These are phyloP conservation scores for Trachelus iudaicus DNA, from an alignment of 2,888 invertebrate genomes.

Conservation along the genomic window DNA sequence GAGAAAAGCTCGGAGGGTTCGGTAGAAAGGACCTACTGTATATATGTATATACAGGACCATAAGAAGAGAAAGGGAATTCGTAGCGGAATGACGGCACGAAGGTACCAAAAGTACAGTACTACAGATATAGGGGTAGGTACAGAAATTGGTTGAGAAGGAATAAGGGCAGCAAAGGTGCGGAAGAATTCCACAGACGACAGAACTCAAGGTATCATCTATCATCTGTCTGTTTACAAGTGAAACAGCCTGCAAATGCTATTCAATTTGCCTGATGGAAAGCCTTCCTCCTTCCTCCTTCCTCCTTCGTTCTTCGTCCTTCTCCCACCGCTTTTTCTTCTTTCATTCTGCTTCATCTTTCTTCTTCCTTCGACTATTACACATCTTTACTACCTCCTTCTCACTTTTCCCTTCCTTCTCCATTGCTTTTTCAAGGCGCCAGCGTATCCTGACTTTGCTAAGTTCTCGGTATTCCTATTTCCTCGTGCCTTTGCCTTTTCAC, in stretches of 20 bases:
- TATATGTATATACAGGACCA: background rate
- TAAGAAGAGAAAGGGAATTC: background rate
- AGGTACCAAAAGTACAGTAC: background rate
- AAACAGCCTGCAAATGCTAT: constrained; percentile 22
- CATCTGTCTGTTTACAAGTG: constrained; percentile 35
- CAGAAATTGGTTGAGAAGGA: background rate
- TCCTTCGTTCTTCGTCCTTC: constrained; percentile 25
- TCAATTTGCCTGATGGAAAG: constrained; percentile 27
- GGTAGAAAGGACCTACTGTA: background rate
- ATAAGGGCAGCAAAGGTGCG: background rate
- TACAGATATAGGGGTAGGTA: background rate
- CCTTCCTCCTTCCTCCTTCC: constrained; percentile 28
- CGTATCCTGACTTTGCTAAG: background rate
- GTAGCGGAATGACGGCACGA: background rate
- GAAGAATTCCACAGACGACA: constrained; percentile 7
- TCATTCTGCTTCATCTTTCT: background rate
- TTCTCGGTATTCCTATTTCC: constrained; percentile 18
- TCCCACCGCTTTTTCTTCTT: constrained; percentile 11
- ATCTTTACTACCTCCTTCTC: constrained; percentile 18
- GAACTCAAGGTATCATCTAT: constrained; percentile 43
- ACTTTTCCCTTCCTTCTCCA: background rate
- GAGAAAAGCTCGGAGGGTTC: background rate
- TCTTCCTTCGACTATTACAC: constrained; percentile 4
- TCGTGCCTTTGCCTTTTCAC: constrained; percentile 21
- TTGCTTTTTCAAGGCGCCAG: background rate